phyloP scores from a whole-genome alignment of 2,113 vertebrate genomes.

The Forbesichthys papilliferus region DNA sequence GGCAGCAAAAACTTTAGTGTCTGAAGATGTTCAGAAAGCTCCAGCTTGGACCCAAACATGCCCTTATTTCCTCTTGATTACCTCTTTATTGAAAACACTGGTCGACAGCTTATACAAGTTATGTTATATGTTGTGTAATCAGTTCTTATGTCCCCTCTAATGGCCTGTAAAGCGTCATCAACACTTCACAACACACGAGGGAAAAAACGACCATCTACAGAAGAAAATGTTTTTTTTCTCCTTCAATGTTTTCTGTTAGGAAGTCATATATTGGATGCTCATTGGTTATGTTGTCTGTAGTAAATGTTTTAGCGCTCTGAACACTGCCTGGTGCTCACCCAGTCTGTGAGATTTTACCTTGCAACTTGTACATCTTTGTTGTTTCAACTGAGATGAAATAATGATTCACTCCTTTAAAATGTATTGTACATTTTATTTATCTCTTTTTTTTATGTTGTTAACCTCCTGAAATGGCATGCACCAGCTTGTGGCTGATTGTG shows the following conservation, averaged over 20 bases:
- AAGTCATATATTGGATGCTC: no score
- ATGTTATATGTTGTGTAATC: slow-evolving; percentile 56
- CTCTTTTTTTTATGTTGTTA: slow-evolving; percentile 20
- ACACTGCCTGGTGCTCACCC: slow-evolving; percentile 77
- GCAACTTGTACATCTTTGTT: slow-evolving; percentile 52
- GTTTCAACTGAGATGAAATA: slow-evolving; percentile 51
- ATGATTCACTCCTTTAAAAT: slow-evolving; percentile 64
- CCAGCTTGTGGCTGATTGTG: slow-evolving; percentile 53
- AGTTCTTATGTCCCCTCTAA: slow-evolving; percentile 33
- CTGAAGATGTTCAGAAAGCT: slow-evolving; percentile 56
- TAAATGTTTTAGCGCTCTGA: slow-evolving; percentile 63
- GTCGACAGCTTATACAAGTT: slow-evolving; percentile 55
- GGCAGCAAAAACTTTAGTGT: slow-evolving; percentile 68
- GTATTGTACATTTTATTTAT: slow-evolving; percentile 70
- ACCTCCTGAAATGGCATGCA: slow-evolving; percentile 74
- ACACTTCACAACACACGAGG: no score
- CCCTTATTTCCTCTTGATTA: slow-evolving; percentile 50
- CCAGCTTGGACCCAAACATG: slow-evolving; percentile 71
- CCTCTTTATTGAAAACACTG: slow-evolving; percentile 47
- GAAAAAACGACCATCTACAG: slow-evolving; percentile 9
- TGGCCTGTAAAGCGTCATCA: slow-evolving; percentile 24
- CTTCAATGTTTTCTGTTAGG: no score
- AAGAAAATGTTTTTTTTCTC: background rate
- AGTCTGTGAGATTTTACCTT: slow-evolving; percentile 63
- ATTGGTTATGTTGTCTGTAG: slow-evolving; percentile 18